phyloP scores from a whole-genome alignment of 2,113 vertebrate genomes.

The Eulemur rufifrons region DNA sequence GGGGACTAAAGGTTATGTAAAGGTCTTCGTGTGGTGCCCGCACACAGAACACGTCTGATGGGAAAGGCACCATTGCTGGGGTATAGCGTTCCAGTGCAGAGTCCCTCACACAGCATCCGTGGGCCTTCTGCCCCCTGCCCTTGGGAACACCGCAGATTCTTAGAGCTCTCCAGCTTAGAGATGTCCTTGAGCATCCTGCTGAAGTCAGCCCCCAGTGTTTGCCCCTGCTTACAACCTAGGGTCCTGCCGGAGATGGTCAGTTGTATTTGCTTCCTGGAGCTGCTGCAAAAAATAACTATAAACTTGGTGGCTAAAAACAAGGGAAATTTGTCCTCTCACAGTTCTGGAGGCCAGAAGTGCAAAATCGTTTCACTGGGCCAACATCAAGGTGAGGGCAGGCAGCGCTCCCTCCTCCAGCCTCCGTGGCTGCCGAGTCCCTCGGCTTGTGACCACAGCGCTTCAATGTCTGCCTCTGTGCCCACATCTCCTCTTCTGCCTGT shows the following conservation, averaged over 20 bases:
- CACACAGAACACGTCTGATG: accelerated
- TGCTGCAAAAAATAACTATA: not conserved
- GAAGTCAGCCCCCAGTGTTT: no score
- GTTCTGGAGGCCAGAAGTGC: not conserved
- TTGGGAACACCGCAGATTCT: accelerated
- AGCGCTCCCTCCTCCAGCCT: not conserved
- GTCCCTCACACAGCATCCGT: accelerated
- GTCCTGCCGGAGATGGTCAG: not conserved
- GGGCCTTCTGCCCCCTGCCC: not conserved
- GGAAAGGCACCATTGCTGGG: accelerated
- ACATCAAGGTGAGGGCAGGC: accelerated
- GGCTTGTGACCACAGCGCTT: not conserved
- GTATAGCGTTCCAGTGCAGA: accelerated
- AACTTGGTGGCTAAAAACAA: not conserved
- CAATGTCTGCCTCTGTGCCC: accelerated
- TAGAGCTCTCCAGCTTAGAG: accelerated
- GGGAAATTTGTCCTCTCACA: not conserved
- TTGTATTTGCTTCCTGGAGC: not conserved
- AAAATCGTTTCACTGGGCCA: not conserved
- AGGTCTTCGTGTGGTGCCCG: not conserved
- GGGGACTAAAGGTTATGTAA: accelerated
- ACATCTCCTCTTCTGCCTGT: accelerated
- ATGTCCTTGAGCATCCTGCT: accelerated
- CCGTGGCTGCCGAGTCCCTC: accelerated
- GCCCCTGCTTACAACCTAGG: not conserved